Percentiles rank a stretch among this genome's conserved stretches.
Conservation (phyloP, 2,113 vertebrate species). For the Philantomba maxwellii region DNA sequence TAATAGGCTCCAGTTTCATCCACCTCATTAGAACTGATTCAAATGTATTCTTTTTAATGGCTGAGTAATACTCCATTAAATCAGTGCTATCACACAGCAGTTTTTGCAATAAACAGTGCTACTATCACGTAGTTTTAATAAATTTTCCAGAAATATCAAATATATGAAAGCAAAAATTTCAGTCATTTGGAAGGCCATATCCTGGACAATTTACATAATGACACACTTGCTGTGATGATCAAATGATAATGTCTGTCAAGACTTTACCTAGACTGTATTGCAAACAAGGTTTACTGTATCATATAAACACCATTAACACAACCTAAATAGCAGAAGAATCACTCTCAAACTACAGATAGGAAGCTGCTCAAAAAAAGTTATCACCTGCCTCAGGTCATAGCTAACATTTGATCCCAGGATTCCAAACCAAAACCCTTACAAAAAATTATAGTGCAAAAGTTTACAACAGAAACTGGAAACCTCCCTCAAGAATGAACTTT, state of each 20-base stretch:
- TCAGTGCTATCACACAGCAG: neutral
- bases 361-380: neutral
- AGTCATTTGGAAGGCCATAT: neutral
- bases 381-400: neutral
- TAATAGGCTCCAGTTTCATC: neutral
- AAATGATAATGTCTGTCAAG: neutral
- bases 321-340: neutral
- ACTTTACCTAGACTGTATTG: neutral
- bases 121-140: neutral
- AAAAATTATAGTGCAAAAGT: neutral
- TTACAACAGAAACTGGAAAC: neutral
- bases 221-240: neutral
- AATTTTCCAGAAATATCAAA: neutral
- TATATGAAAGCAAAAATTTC: neutral
- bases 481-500: neutral
- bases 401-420: neutral
- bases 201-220: neutral
- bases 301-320: neutral
- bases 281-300: neutral
- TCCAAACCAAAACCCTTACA: conserved; percentile 3
- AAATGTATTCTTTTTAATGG: neutral
- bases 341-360: neutral
- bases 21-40: neutral
- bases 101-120: neutral
- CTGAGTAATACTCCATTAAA: neutral